Conservation (phyloP, 2,888 invertebrate genomes). For the Eupithecia subfuscata region DNA sequence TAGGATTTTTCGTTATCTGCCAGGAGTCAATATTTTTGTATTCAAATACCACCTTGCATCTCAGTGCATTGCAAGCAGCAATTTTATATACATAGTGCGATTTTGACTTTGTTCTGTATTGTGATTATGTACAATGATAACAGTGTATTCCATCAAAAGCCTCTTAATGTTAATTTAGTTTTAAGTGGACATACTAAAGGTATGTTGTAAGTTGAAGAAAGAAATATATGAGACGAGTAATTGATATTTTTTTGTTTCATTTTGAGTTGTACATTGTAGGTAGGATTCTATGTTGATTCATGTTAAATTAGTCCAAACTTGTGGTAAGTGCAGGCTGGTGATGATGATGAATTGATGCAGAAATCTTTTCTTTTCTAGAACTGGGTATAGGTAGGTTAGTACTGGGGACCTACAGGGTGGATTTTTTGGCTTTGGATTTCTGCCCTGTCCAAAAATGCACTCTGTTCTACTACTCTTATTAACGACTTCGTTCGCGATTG, state of each 20-base stretch:
- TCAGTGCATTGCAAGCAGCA: slow-evolving; percentile 43
- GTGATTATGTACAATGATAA: slow-evolving; percentile 18
- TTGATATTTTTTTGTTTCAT: slow-evolving; percentile 20
- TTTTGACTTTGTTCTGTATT: slow-evolving; percentile 14
- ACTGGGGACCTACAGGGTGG: too few species aligned
- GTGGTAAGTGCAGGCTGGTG: too few species aligned
- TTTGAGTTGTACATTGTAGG: background rate
- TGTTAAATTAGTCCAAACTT: too few species aligned
- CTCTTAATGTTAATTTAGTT: slow-evolving; percentile 30
- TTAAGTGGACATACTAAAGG: slow-evolving; percentile 24
- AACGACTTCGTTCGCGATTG: too few species aligned
- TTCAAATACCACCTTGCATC: slow-evolving; percentile 38
- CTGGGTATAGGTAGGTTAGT: too few species aligned
- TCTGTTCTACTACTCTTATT: too few species aligned
- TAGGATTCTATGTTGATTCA: too few species aligned
- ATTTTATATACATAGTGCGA: background rate
- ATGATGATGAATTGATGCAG: too few species aligned
- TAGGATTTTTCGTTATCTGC: slow-evolving; percentile 3
- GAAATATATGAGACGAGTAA: slow-evolving; percentile 33
- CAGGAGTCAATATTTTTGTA: slow-evolving; percentile 49
- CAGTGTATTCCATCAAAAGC: slow-evolving; percentile 20
- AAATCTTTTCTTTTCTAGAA: too few species aligned
- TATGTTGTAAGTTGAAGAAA: slow-evolving; percentile 16
- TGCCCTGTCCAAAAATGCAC: too few species aligned
- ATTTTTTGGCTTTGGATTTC: too few species aligned